Evolutionary conservation across 1,140 invertebrate genomes (phyloP), one percentile per base, ranked within the genome.

Genomic region (Trichonephila inaurata): DNA sequence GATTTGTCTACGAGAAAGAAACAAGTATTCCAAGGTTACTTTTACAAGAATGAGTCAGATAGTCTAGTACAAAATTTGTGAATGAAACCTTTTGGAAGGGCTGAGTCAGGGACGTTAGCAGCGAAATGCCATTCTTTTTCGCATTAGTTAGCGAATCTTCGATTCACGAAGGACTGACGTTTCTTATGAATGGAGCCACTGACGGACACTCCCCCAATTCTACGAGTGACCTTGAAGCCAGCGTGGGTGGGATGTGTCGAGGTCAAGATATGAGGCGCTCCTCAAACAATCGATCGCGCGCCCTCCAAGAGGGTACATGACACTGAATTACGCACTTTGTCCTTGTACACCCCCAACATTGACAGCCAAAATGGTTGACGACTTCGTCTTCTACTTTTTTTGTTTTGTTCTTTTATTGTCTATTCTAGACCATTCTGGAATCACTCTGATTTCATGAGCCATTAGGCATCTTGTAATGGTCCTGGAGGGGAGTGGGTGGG

Each of bases 291-390:
- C 72, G 72, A 77, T 77, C 72, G 72, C 72, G 72, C 72, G 28
- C 72, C 28, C 72, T 77, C 69, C 18, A 33, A 18, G 28, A 77
- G 18, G 28, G 72, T 16, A 18, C 72, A 19, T 21, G 72, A 28
- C 72, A 77, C 72, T 40, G 72, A 77, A 77, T 77, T 77, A 77
- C 72, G 28, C 28, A 77, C 72, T 77, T 69, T 69, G 66, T 69
- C 66, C 66, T 69, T 69, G 66, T 24, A 24, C 24, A 24, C 66
- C 66, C 64, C 24, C 72, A 33, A 28, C 72, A 77, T 28, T 77
- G 72, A 77, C 72, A 77, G 72, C 28, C 18, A 33, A 40, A 77
- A 77, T 77, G 28, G 72, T 40, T 77, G 24, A 33, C 28, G 72
- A 77, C 7, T 77, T 33, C 33, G 12, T 64, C 62, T 19, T 51